Base-by-base conservation (phyloP, 2,888 invertebrate genomes). In the Rhabditophanes sp. region DNA sequence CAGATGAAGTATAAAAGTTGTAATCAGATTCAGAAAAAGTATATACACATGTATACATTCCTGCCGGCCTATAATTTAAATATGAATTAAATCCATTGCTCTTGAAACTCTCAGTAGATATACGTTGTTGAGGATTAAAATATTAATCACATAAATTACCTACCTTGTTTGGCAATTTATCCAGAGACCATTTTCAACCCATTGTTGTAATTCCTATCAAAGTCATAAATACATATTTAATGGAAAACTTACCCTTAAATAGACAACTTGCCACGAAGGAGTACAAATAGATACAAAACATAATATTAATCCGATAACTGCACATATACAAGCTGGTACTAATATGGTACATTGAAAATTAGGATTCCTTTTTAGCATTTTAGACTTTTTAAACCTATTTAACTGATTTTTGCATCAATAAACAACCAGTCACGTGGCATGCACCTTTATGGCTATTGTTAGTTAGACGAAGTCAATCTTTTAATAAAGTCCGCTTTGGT, bases 1-100 rank as follows among this genome's bases (percentile, higher is more conserved):
- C 57, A 17, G 56, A 48, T 34, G 42, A 49, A 8, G 53, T 50
- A 35, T 56, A 59, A 23, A 55, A 59, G 28, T 53, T 39, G 22
- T 48, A 58, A 36, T 59, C 59, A 25, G 42, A 40, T 33, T 56
- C 44, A 9, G 51, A 44, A 37, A 60, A 60, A 20, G 53, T 52
- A 35, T 61, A 60, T n/a, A 58, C 53, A 30, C 60, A 60, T 11
- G 52, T 53, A 45, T 60, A 55, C 60, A 60, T 60, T 12, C 60
- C 56, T 28, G 39, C 43, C 3, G 56, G 56, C 30, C 50, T 50
- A 33, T 16, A 45, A 44, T 11, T 4, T 29, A 9, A 9, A 11
- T 9, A 9, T 9, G 23, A 11, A 11, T 9, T 9, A 9, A 22
- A 11, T 9, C 23, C 9, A 9, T 22, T 22, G 23, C 23, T 9